These are phyloP conservation scores for Lamellibrachia satsuma DNA, from an alignment of 2,888 invertebrate species.

Conservation along the genomic window DNA sequence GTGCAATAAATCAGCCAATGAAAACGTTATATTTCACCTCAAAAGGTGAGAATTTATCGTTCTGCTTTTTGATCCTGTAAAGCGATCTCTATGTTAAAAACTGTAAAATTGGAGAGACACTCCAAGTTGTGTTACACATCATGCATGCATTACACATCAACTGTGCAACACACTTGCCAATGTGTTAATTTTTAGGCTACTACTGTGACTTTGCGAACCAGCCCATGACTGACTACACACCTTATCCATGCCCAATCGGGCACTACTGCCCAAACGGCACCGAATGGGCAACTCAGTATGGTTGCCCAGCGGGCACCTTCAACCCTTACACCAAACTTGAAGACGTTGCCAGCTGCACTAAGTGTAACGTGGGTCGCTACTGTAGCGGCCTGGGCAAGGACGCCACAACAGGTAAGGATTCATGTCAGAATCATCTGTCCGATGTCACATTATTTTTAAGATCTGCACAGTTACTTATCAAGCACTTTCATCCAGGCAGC, in stretches of 20 bases:
- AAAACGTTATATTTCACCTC: too few relatives aligned
- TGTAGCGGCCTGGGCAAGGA: constrained; percentile 43
- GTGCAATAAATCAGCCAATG: too few relatives aligned
- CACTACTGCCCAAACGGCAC: constrained; percentile 59
- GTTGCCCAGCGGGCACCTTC: constrained; percentile 61
- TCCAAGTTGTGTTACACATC: background rate
- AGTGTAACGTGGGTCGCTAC: constrained; percentile 59
- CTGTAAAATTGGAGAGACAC: background rate
- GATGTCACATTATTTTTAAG: too few relatives aligned
- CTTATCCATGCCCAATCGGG: constrained; percentile 58
- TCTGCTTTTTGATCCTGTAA: too few relatives aligned
- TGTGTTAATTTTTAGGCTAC: constrained; percentile 48
- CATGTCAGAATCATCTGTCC: too few relatives aligned
- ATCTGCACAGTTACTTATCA: too few relatives aligned
- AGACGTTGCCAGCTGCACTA: constrained; percentile 49
- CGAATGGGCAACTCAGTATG: constrained; percentile 49
- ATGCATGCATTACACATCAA: constrained; percentile 4
- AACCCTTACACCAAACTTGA: constrained; percentile 50
- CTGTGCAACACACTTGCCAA: background rate
- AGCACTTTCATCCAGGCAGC: too few relatives aligned
- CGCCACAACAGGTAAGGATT: constrained; percentile 39
- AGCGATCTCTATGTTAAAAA: too few relatives aligned
- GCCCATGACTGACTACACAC: constrained; percentile 53
- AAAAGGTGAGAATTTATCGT: too few relatives aligned
- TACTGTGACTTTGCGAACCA: constrained; percentile 55